Evolutionary conservation across 53 echinoderm and acorn worm species (phyloP), one percentile per base, ranked within the genome.

Genomic region (Temnopleurus reevesii): DNA sequence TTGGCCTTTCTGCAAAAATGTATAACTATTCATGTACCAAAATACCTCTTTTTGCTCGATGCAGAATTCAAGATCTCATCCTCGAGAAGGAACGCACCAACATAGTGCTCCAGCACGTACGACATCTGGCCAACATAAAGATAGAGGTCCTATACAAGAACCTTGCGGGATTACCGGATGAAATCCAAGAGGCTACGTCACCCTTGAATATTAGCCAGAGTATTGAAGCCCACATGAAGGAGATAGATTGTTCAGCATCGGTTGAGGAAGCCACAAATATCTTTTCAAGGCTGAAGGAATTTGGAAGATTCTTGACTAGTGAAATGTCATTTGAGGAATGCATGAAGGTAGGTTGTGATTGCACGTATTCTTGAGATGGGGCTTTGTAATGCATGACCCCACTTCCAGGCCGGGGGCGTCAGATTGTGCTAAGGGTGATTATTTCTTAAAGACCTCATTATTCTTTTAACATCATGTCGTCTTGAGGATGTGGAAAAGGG

Each of bases 61-160:
- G 23, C 56, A 83, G 83, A 56, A 83, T 83, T 55, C 54, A 55
- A 35, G 56, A 56, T 21, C 31, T 83, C 28, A n/a, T 83, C 8
- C 2, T 33, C 51, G 83, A 83, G 5, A 83, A 17, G 26, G 30
- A 83, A 30, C 83, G 53, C 3, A 36, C 7, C 19, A 7, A 19
- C 12, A 21, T 17, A 34, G 46, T 28, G 8, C 53, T 83, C 8
- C 12, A 55, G 27, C 19, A 23, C 31, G 33, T 56, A 24, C 49
- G 83, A 21, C 21, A 34, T 7, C 18, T 55, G 23, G 53, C 55
- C 21, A 12, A 83, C 30, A 18, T 15, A 35, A 83, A 55, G 34
- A 30, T 55, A 4, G 83, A 83, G 8, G 29, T 83, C n/a, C 15
- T 80, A 1, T 47, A 80, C 28, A 71, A 71, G 71, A 71, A 71